phyloP scores from a whole-genome alignment of 2,113 vertebrate species.

The Coryphaenoides rupestris region DNA sequence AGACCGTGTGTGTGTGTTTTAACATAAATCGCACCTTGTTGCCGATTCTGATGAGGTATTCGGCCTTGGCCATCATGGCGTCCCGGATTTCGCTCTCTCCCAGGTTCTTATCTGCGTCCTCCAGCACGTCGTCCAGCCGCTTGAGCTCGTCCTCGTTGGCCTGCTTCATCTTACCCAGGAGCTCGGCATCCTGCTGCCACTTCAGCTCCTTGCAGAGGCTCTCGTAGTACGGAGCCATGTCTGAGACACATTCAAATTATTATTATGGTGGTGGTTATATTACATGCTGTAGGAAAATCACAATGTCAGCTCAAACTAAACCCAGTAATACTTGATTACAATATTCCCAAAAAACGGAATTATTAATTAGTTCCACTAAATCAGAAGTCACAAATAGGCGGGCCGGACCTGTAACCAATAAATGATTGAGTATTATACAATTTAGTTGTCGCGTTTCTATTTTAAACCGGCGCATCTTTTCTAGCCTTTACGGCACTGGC shows the following conservation, averaged over 20 bases:
- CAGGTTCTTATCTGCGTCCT: slow-evolving; percentile 92
- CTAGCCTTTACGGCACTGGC: too few species aligned
- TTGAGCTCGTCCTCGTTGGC: slow-evolving; percentile 92
- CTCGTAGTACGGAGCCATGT: slow-evolving; percentile 95
- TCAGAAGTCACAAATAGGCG: too few species aligned
- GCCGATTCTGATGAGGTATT: slow-evolving; percentile 93
- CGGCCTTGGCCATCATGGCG: slow-evolving; percentile 95
- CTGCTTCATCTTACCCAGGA: slow-evolving; percentile 92
- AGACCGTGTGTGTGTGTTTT: too few species aligned
- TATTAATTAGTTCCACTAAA: too few species aligned
- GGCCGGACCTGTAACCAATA: too few species aligned
- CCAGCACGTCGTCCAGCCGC: slow-evolving; percentile 84
- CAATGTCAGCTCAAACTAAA: too few species aligned
- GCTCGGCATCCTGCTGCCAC: slow-evolving; percentile 84
- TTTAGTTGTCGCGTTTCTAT: too few species aligned
- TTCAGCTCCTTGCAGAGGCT: slow-evolving; percentile 90
- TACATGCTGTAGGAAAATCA: too few species aligned
- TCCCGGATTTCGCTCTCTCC: slow-evolving; percentile 97
- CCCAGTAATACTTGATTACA: too few species aligned
- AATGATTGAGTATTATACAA: too few species aligned
- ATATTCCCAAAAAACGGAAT: too few species aligned
- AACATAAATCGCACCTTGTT: slow-evolving; percentile 79
- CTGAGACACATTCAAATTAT: slow-evolving; percentile 54
- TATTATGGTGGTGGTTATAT: not conserved
- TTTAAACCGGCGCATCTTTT: too few species aligned